Percentiles rank a stretch among this genome's conserved stretches.
Conservation (phyloP, 2,888 invertebrate genomes). For the Harpalus rufipes region DNA sequence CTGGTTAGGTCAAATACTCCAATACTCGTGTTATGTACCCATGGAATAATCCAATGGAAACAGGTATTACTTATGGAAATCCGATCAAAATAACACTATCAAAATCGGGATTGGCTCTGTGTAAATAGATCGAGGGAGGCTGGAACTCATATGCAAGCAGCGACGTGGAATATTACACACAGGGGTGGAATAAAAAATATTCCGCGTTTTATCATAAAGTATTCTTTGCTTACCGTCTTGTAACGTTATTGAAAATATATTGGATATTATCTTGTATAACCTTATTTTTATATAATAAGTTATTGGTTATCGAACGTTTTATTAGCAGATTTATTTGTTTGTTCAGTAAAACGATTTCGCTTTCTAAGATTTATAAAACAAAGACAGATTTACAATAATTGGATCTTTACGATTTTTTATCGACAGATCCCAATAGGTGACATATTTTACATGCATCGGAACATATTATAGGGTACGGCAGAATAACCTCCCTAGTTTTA, state of each 20-base stretch:
- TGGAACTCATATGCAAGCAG: conserved; percentile 41
- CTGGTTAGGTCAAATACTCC: conserved; percentile 14
- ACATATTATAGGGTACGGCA: no score
- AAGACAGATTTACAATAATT: not conserved
- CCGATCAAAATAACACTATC: conserved; percentile 63
- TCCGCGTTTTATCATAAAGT: not conserved
- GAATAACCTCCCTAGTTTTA: no score
- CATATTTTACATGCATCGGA: not conserved
- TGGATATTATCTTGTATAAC: not conserved
- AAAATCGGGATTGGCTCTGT: conserved; percentile 54
- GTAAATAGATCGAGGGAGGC: conserved; percentile 55
- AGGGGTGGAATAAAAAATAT: conserved; percentile 34
- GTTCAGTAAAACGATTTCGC: not conserved
- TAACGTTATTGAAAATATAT: conserved; percentile 28
- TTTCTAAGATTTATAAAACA: not conserved
- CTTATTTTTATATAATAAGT: not conserved
- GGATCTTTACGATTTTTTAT: not conserved
- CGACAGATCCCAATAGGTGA: not conserved
- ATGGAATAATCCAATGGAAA: conserved; percentile 56
- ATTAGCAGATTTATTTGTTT: not conserved
- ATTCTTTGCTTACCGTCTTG: not conserved
- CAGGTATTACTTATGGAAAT: conserved; percentile 66
- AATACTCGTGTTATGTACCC: conserved; percentile 14
- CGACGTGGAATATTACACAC: conserved; percentile 18
- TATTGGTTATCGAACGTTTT: not conserved